These are phyloP conservation scores for Rotaria macrura DNA, from an alignment of 2,888 invertebrate genomes.

Conservation along the genomic window DNA sequence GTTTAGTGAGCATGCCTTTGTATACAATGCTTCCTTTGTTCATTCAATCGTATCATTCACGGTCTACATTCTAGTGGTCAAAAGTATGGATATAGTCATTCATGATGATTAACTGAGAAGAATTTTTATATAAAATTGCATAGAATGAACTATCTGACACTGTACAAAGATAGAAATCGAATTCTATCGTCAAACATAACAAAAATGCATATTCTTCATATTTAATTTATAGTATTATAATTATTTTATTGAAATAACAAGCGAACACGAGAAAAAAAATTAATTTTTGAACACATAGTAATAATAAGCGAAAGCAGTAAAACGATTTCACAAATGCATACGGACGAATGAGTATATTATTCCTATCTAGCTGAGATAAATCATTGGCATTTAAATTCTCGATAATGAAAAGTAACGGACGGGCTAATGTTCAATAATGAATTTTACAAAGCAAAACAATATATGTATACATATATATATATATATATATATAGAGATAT, in stretches of 20 bases:
- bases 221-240: background rate
- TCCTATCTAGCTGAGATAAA: background rate
- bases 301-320: background rate
- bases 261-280: background rate
- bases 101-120: background rate
- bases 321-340: background rate
- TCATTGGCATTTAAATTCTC: background rate
- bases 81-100: background rate
- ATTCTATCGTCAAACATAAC: too few species aligned
- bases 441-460: background rate
- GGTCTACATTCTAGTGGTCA: background rate
- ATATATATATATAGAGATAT: background rate
- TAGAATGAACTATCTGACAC: too few species aligned
- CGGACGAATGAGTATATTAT: background rate
- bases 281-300: too few species aligned
- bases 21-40: background rate
- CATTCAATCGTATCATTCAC: too few species aligned
- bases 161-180: too few species aligned
- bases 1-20: background rate
- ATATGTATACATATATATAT: background rate
- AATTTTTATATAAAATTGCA: background rate
- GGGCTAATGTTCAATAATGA: background rate
- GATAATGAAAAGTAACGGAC: background rate
- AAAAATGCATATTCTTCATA: background rate
- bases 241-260: background rate